Percentiles rank a stretch among this genome's conserved stretches.
Evolutionary conservation across 2,888 invertebrate species (phyloP).

Genomic region (Folsomia candida): DNA sequence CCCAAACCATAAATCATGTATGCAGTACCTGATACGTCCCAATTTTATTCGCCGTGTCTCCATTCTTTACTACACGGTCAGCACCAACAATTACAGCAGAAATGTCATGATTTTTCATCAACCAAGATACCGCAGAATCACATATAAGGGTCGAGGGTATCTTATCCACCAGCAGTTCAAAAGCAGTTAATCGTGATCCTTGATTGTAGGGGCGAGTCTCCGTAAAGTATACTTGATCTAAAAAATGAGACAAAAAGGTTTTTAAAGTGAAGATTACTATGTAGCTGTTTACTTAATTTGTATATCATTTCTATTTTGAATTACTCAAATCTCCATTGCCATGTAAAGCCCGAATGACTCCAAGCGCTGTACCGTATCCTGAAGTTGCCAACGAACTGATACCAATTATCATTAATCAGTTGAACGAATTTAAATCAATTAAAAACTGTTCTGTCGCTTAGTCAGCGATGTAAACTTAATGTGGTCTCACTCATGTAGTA

Average conservation of each 20-base stretch:
- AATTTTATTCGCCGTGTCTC: conserved; percentile 98
- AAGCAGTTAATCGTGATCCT: conserved; percentile 90
- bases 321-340: conserved; percentile 64
- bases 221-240: conserved; percentile 88
- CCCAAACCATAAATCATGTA: neutral
- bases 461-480: no score
- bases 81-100: conserved; percentile 96
- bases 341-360: conserved; percentile 83
- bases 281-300: no score
- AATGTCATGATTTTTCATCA: conserved; percentile 79
- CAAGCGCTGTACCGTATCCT: conserved; percentile 95
- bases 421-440: no score
- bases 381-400: conserved; percentile 95
- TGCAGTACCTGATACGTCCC: conserved; percentile 80
- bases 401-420: no score
- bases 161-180: conserved; percentile 86
- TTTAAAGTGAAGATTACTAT: neutral
- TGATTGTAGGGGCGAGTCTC: conserved; percentile 99
- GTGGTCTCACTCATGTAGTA: no score
- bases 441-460: no score
- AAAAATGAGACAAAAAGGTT: conserved; percentile 47
- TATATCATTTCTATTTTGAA: no score
- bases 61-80: conserved; percentile 92
- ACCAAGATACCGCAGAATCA: conserved; percentile 90
- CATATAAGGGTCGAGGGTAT: conserved; percentile 90